A percentile compares a stretch with the other conserved stretches of the same genome.
phyloP scores from a whole-genome alignment of 2,797 vertebrate species.

The Cuniculus paca region DNA sequence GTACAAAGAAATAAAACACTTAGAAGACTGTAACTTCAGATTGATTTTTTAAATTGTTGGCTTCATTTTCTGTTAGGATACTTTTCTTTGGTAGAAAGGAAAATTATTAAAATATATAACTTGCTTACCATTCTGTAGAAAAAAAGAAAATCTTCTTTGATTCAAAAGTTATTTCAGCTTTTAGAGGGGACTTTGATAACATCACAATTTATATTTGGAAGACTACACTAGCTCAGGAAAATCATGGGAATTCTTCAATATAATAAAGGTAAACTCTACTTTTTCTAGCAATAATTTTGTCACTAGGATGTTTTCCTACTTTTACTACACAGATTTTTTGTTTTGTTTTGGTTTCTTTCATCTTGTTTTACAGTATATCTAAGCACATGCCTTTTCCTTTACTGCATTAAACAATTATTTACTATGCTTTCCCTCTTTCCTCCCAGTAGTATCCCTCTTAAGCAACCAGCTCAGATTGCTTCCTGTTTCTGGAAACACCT shows the following conservation, averaged over 20 bases:
- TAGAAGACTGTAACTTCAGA: slow-evolving; percentile 1
- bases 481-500: slow-evolving; percentile 51
- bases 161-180: neutral
- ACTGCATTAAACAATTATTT: slow-evolving; percentile 60
- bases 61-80: slow-evolving; percentile 37
- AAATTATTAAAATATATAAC: slow-evolving; percentile 33
- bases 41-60: slow-evolving; percentile 24
- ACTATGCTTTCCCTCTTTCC: neutral
- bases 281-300: slow-evolving; percentile 55
- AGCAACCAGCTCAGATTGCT: neutral
- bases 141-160: slow-evolving; percentile 39
- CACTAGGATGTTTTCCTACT: slow-evolving; percentile 44
- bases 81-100: slow-evolving; percentile 7
- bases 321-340: neutral
- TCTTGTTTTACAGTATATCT: neutral
- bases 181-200: neutral
- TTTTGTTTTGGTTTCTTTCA: too few relatives aligned
- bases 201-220: slow-evolving; percentile 40
- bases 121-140: slow-evolving; percentile 24
- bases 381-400: slow-evolving; percentile 20
- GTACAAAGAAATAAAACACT: slow-evolving; percentile 20
- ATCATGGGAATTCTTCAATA: neutral
- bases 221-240: neutral
- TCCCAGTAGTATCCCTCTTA: neutral
- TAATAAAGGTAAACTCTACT: neutral